Evolutionary conservation across 2,113 vertebrate genomes (phyloP), one percentile per base, ranked within the genome.

Genomic region (Hippocampus mohnikei): DNA sequence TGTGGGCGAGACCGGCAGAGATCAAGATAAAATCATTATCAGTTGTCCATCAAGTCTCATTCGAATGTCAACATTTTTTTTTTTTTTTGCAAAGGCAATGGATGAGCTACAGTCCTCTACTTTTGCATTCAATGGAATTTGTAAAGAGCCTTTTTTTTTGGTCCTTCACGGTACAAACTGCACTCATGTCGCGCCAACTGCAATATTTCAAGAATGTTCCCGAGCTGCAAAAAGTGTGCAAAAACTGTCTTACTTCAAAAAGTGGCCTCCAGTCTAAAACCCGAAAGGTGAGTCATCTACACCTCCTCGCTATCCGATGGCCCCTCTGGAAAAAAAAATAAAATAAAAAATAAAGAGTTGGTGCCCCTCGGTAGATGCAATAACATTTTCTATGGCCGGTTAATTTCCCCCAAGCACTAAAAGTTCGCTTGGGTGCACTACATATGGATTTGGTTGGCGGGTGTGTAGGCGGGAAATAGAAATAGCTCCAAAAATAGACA

Each of bases 341-440:
- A 53, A 53, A n/a, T n/a, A n/a, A 23, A 8, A 52, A 55, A 55
- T 20, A 8, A 46, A 46, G 9, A 21, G 20, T 52, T 23, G 21
- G 52, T 55, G 52, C 52, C 21, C n/a, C 52, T 11, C 18, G n/a
- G n/a, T 55, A 55, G 52, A 21, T n/a, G 52, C 52, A 55, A 55
- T 55, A 55, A 55, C 10, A 20, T 55, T 55, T 55, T 11, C 52
- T 55, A 55, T 55, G n/a, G 52, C 52, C 52, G 11, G 52, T 55
- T 55, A 55, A 55, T 55, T 55, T 55, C 52, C 52, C 52, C 52
- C 52, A 55, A 55, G 52, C 52, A 55, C 16, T 23, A 55, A 55
- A 37, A 23, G 21, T 55, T 55, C 21, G 8, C 52, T 55, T 55
- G 52, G 52, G 52, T 55, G 52, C 52, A 55, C 52, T 3, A 23